phyloP scores from a whole-genome alignment of 2,797 vertebrate genomes.

The Tangara arthus region DNA sequence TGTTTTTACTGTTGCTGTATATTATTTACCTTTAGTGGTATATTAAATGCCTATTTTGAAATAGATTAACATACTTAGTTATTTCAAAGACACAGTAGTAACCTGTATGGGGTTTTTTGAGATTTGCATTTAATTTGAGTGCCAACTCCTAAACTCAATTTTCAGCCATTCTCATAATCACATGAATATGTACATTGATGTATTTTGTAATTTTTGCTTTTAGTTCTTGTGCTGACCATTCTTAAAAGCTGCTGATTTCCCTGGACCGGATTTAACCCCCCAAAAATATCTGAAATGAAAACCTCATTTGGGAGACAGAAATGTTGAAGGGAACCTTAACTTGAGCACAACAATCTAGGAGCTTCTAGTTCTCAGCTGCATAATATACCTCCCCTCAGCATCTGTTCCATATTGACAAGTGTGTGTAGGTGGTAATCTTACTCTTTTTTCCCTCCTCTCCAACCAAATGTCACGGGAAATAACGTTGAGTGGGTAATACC shows the following conservation, averaged over 20 bases:
- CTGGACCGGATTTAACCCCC: not conserved
- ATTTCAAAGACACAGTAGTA: not conserved
- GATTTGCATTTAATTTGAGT: not conserved
- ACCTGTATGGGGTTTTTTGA: not conserved
- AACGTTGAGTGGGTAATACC: constrained; percentile 54
- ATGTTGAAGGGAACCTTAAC: constrained; percentile 4
- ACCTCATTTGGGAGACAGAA: not conserved
- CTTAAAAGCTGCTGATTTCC: not conserved
- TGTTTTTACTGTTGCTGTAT: not conserved
- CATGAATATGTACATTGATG: not conserved
- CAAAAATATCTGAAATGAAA: not conserved
- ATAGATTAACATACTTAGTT: not conserved
- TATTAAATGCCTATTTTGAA: not conserved
- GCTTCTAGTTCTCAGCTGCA: constrained; percentile 48
- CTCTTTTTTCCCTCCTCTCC: not conserved
- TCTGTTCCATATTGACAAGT: constrained; percentile 50
- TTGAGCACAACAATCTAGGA: constrained; percentile 4
- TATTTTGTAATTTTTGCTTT: not conserved
- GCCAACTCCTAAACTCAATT: not conserved
- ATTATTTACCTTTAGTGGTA: not conserved
- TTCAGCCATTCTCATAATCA: not conserved
- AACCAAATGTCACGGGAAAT: constrained; percentile 63
- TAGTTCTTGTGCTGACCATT: not conserved
- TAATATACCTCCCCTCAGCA: constrained; percentile 48
- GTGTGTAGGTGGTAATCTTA: constrained; percentile 55